Base-by-base conservation (phyloP, 2,888 invertebrate species). In the Pinctada fucata region DNA sequence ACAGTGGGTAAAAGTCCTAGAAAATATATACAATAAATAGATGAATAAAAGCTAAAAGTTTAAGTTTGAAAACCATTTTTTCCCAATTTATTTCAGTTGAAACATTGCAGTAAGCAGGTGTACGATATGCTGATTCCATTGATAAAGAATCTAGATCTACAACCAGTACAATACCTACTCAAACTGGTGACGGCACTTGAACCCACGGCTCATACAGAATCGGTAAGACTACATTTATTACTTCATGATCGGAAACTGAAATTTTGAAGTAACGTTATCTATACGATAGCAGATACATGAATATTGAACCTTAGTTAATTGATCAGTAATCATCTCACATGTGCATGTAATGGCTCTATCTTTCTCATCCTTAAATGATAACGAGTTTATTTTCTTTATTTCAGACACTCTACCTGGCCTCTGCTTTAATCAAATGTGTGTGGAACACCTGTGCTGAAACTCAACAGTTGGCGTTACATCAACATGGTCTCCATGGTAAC, bases 71-170 rank as follows among this genome's bases (percentile, higher is more conserved):
- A 31, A 31, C 31, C 31, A 31, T 31, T 31, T 31, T 31, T 31
- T 31, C 1, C 31, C 31, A 31, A 71, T 79, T 10, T 75, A n/a
- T 84, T 85, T 10, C 87, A 92, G 92, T 93, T 98, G 73, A 98
- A 98, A 92, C 98, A 98, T 92, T 98, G 98, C 91, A 96, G 97
- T 0, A 96, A 97, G 88, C 97, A 97, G 83, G 97, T 98, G 81
- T 96, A 97, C 91, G 98, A 98, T 92, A 94, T 97, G 67, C 93
- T 98, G 82, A 97, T 97, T 0, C 96, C 97, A 0, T 94, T 98
- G 83, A 97, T 98, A 2, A 96, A 98, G 89, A 97, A 97, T 89
- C 93, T 98, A 80, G 96, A 97, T 8, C 96, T 97, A 0, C 95
- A 96, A 63, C 97, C 97, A 0, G 97, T 97, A 63, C 94, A 97